phyloP scores from a whole-genome alignment of 1,140 invertebrate species.

The Sminthurinus signatus region DNA sequence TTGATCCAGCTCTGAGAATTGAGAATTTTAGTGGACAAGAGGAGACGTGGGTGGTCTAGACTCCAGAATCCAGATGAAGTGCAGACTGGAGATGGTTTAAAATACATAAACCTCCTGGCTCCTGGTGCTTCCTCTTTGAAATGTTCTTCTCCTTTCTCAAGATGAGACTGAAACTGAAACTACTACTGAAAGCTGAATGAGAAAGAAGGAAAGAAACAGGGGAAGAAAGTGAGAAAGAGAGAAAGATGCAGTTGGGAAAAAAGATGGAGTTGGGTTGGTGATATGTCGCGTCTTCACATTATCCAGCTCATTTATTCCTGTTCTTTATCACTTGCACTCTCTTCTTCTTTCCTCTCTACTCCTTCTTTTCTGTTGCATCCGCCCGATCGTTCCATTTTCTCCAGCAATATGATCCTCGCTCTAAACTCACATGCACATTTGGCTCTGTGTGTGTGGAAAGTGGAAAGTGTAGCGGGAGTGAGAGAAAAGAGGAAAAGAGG shows the following conservation, averaged over 20 bases:
- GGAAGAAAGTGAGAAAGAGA: background rate
- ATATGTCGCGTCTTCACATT: constrained; percentile 19
- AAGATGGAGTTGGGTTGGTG: constrained; percentile 8
- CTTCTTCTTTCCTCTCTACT: background rate
- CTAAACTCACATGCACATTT: background rate
- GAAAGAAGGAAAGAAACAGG: background rate
- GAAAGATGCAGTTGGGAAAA: background rate
- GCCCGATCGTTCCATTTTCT: constrained; percentile 22
- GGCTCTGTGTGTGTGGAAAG: background rate
- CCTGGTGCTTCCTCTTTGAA: no score
- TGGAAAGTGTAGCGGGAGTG: no score
- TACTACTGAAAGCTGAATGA: background rate
- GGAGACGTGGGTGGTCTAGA: no score
- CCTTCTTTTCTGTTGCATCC: constrained; percentile 7
- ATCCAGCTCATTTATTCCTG: constrained; percentile 34
- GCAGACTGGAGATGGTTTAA: no score
- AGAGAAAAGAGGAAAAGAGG: no score
- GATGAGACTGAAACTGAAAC: no score
- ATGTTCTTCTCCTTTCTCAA: no score
- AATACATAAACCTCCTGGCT: no score
- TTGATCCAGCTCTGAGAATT: no score
- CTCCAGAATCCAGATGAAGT: no score
- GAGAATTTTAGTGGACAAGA: no score
- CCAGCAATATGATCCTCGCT: constrained; percentile 14
- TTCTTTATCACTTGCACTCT: constrained; percentile 14